Percentiles rank a stretch among this genome's conserved stretches.
phyloP scores from a whole-genome alignment of 2,888 invertebrate species.

The Pocota personata region DNA sequence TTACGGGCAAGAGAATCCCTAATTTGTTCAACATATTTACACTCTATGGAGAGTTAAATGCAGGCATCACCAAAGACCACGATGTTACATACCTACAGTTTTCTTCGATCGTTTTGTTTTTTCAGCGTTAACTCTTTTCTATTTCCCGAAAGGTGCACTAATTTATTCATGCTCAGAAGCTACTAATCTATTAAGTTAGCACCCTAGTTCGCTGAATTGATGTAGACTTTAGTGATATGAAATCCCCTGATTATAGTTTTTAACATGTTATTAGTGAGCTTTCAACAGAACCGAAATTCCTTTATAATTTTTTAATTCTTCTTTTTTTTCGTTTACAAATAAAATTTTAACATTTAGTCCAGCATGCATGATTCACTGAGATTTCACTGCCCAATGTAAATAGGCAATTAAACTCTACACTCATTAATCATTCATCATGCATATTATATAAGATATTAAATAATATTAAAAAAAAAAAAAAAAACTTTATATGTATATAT shows the following conservation, averaged over 20 bases:
- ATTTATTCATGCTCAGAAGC: no score
- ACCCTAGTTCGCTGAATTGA: not conserved
- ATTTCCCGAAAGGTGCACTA: no score
- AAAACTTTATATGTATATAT: constrained; percentile 37
- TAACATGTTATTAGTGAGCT: not conserved
- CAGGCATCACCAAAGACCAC: no score
- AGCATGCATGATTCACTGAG: constrained; percentile 74
- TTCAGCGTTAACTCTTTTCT: no score
- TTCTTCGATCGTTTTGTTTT: no score
- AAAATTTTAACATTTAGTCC: constrained; percentile 9
- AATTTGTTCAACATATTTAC: no score
- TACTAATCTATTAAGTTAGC: no score
- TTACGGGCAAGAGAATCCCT: no score
- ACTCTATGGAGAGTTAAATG: no score
- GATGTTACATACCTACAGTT: no score
- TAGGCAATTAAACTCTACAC: constrained; percentile 66
- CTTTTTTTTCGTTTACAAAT: constrained; percentile 11
- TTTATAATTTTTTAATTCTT: not conserved
- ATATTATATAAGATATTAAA: constrained; percentile 62
- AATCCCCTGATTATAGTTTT: not conserved
- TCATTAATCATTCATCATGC: constrained; percentile 74
- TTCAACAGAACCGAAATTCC: not conserved
- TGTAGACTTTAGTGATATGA: not conserved
- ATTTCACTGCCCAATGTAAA: constrained; percentile 64
- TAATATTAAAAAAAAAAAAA: constrained; percentile 19